Conservation (phyloP, 2,113 vertebrate genomes). For the Lathamus discolor region DNA sequence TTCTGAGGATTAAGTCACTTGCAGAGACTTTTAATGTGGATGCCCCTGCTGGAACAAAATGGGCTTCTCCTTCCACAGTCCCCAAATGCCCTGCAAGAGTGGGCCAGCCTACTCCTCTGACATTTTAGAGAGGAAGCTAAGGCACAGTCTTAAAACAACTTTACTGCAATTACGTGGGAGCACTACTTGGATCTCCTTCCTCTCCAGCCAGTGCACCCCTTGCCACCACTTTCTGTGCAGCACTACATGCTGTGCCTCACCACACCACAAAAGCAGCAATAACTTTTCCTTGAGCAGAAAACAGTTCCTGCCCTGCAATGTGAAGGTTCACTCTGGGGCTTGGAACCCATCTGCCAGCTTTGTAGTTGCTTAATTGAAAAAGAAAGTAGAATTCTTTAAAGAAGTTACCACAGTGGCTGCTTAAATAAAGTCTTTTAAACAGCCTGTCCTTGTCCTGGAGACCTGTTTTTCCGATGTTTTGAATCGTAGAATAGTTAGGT, state of each 20-base stretch:
- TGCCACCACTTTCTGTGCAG: background rate
- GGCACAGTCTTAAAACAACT: background rate
- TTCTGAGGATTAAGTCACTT: conserved; percentile 36
- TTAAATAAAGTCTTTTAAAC: background rate
- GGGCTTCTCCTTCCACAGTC: background rate
- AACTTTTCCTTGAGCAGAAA: background rate
- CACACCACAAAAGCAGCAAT: background rate
- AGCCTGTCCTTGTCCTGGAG: background rate
- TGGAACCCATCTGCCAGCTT: background rate
- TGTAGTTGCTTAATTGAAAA: background rate
- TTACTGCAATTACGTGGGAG: background rate
- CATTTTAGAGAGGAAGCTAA: background rate
- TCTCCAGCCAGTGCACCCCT: background rate
- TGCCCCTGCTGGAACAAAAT: background rate
- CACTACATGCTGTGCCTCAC: background rate
- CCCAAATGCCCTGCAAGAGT: background rate
- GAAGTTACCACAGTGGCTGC: background rate
- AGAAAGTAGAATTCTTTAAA: background rate
- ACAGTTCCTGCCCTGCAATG: background rate
- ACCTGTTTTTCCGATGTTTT: background rate
- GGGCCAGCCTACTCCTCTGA: background rate
- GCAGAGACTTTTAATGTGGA: background rate
- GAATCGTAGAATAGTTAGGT: background rate
- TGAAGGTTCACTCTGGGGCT: background rate
- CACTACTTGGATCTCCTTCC: background rate